A percentile compares a stretch with the other conserved stretches of the same genome.
These are phyloP conservation scores for Ladona fulva DNA, from an alignment of 1,140 invertebrate species.

Conservation along the genomic window DNA sequence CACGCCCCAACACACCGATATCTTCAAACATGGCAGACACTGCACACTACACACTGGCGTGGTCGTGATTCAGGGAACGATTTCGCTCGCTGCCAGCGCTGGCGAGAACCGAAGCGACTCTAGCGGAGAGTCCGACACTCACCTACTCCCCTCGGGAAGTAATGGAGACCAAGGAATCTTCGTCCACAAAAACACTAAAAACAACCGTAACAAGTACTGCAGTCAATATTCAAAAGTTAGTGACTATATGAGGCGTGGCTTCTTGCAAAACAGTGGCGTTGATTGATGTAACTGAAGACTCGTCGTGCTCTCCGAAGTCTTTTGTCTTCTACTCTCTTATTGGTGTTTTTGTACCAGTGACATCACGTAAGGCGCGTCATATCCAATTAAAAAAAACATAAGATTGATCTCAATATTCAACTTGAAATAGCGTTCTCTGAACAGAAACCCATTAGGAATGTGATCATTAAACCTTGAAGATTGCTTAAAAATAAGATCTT, in stretches of 20 bases:
- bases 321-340: constrained; percentile 18
- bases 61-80: constrained; percentile 18
- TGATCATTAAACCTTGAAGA: background rate
- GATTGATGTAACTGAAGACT: constrained; percentile 23
- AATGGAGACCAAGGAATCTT: background rate
- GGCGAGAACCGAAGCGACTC: background rate
- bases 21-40: constrained; percentile 23
- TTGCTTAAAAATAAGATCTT: no score
- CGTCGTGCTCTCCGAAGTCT: constrained; percentile 15
- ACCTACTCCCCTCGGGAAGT: background rate
- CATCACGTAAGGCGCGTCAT: constrained; percentile 17
- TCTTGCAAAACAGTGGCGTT: constrained; percentile 23
- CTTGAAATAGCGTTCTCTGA: background rate
- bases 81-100: constrained; percentile 17
- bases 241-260: constrained; percentile 23
- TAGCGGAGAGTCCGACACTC: constrained; percentile 11
- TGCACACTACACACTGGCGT: constrained; percentile 21
- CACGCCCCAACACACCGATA: constrained; percentile 21
- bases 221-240: constrained; percentile 23
- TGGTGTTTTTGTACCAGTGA: constrained; percentile 20
- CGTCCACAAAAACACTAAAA: constrained; percentile 11
- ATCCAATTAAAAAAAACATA: constrained; percentile 19
- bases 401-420: background rate
- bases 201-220: constrained; percentile 18
- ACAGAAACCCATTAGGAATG: background rate